phyloP scores from a whole-genome alignment of 2,797 vertebrate genomes.

The Lemur catta region DNA sequence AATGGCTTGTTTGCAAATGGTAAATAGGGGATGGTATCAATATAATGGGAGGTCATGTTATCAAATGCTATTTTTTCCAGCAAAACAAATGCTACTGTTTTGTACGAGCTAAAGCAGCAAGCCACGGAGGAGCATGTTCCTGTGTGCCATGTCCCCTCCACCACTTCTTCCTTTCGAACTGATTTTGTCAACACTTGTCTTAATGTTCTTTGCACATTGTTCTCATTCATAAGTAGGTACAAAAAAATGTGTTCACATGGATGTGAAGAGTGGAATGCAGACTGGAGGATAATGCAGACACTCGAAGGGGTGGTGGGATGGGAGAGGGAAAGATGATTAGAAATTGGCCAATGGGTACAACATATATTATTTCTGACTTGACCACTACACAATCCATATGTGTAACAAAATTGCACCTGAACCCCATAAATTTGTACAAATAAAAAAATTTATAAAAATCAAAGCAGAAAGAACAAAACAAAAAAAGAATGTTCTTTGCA shows the following conservation, averaged over 20 bases:
- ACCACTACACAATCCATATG: not conserved
- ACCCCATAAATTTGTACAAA: not conserved
- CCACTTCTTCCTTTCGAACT: not conserved
- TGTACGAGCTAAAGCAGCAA: no score
- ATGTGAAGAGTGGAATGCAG: not conserved
- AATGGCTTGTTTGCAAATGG: not conserved
- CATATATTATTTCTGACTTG: not conserved
- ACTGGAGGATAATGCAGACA: not conserved
- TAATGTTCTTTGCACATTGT: not conserved
- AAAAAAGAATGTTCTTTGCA: not conserved
- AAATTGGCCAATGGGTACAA: not conserved
- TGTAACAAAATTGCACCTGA: not conserved
- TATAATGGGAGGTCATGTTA: not conserved
- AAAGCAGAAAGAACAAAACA: not conserved
- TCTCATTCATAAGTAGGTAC: not conserved
- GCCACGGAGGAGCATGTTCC: accelerated
- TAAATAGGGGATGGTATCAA: not conserved
- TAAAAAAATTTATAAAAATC: not conserved
- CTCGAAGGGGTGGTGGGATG: not conserved
- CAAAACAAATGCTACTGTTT: not conserved
- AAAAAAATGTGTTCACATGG: not conserved
- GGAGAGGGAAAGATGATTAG: not conserved
- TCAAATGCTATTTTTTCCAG: not conserved
- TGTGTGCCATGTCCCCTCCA: accelerated
- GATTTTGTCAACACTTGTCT: not conserved